A percentile compares a stretch with the other conserved stretches of the same genome.
These are phyloP conservation scores for Amphipoea lucens DNA, from an alignment of 2,888 invertebrate genomes.

Conservation along the genomic window DNA sequence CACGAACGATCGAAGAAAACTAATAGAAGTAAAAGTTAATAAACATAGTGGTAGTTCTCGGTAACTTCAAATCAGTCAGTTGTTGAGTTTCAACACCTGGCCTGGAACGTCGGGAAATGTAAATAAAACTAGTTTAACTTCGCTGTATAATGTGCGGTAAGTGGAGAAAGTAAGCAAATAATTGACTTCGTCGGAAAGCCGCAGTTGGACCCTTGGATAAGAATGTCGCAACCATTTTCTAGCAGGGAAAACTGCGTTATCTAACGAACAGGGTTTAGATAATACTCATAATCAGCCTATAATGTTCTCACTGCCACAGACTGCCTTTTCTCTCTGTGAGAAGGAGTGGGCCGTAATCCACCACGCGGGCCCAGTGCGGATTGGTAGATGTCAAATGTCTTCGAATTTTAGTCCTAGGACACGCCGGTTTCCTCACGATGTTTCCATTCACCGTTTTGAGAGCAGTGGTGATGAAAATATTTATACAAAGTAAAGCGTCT, in stretches of 20 bases:
- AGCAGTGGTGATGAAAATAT: too few species aligned
- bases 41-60: neutral
- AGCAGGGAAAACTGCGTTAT: conserved; percentile 17
- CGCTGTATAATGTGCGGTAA: conserved; percentile 28
- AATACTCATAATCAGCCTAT: neutral
- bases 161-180: conserved; percentile 54
- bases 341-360: too few species aligned
- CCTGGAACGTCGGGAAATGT: conserved; percentile 54
- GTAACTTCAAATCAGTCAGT: conserved; percentile 31
- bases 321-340: neutral
- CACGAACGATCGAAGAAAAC: neutral
- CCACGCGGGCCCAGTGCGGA: too few species aligned
- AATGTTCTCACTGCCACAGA: neutral
- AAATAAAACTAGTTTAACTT: conserved; percentile 56
- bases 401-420: too few species aligned
- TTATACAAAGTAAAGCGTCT: too few species aligned
- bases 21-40: conserved; percentile 9
- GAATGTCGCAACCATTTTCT: conserved; percentile 24
- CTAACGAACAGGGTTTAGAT: neutral
- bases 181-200: conserved; percentile 43
- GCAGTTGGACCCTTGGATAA: conserved; percentile 19
- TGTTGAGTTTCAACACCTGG: conserved; percentile 34
- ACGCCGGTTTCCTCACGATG: too few species aligned
- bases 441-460: too few species aligned
- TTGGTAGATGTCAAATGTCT: too few species aligned